A percentile compares a stretch with the other conserved stretches of the same genome.
Evolutionary conservation across 2,888 invertebrate species (phyloP).

Genomic region (Lithophane semibrunnea): DNA sequence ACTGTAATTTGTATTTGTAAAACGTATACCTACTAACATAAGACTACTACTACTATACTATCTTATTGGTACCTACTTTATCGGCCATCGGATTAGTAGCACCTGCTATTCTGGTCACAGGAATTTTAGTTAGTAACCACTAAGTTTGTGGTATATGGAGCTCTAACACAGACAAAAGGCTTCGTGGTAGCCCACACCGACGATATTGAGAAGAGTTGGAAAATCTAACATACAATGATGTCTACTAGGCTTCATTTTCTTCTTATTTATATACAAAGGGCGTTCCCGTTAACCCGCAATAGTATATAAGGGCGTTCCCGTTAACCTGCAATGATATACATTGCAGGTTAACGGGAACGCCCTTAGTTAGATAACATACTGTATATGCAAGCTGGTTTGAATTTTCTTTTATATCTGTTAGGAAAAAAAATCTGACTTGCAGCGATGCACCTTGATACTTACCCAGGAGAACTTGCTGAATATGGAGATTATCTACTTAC

Average conservation of each 20-base stretch:
- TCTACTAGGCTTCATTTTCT: not conserved
- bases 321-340: too few species aligned
- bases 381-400: not conserved
- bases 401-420: not conserved
- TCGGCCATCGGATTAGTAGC: not conserved
- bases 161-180: not conserved
- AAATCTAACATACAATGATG: not conserved
- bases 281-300: too few species aligned
- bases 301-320: too few species aligned
- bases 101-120: not conserved
- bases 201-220: not conserved
- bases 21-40: constrained; percentile 3
- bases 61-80: not conserved
- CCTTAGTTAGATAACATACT: too few species aligned
- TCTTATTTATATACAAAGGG: not conserved
- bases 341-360: too few species aligned
- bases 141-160: not conserved
- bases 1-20: not conserved
- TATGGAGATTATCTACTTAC: too few species aligned
- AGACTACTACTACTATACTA: not conserved
- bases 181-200: not conserved
- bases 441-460: not conserved
- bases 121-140: not conserved
- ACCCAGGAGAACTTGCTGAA: not conserved
- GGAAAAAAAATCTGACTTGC: not conserved